phyloP scores from a whole-genome alignment of 2,113 vertebrate genomes.

The Ciconia stormi region DNA sequence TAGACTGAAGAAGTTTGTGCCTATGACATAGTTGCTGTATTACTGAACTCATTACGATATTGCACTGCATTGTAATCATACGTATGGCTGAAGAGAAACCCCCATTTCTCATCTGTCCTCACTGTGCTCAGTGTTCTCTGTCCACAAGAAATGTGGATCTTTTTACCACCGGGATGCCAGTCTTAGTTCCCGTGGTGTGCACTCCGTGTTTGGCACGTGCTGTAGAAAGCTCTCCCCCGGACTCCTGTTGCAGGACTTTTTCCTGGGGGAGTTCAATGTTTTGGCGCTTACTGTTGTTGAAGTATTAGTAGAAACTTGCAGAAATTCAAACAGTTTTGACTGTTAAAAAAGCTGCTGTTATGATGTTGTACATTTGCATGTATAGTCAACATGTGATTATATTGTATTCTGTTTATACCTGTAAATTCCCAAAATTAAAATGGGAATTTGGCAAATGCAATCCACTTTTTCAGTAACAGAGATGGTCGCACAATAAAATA shows the following conservation, averaged over 20 bases:
- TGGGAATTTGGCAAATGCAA: conserved; percentile 23
- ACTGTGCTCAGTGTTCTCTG: conserved; percentile 8
- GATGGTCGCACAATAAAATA: conserved; percentile 24
- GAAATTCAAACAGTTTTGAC: background rate
- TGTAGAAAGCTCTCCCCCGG: background rate
- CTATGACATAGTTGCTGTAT: background rate
- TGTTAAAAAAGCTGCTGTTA: conserved; percentile 36
- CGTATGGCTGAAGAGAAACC: conserved; percentile 41
- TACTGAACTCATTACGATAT: background rate
- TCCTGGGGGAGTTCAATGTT: conserved; percentile 39
- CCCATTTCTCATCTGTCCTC: conserved; percentile 29
- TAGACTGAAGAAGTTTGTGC: conserved; percentile 32
- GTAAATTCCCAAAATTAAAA: conserved; percentile 21
- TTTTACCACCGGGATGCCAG: background rate
- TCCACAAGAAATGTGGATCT: background rate
- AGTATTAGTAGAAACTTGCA: conserved; percentile 14
- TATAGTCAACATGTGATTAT: background rate
- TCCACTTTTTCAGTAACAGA: conserved; percentile 43
- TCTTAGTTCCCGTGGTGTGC: background rate
- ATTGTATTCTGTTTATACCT: background rate
- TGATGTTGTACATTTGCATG: conserved; percentile 21
- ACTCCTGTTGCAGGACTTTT: conserved; percentile 46
- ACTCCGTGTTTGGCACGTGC: background rate
- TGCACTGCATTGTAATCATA: background rate
- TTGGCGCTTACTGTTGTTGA: conserved; percentile 32